phyloP scores from a whole-genome alignment of 2,113 vertebrate genomes.

The Ictalurus punctatus region DNA sequence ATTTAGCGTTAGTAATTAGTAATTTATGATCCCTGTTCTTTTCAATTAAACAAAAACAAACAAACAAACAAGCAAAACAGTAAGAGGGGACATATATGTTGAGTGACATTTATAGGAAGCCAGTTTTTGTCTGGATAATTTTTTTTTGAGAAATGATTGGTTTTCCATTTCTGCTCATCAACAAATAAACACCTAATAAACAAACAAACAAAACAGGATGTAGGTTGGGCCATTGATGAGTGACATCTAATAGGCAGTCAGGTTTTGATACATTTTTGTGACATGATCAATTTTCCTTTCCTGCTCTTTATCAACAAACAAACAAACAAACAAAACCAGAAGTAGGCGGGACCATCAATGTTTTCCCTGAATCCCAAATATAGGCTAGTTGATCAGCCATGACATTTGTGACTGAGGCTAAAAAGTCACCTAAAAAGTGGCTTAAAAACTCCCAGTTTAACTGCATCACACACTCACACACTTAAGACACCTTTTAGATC shows the following conservation, averaged over 20 bases:
- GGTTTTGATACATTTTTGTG: neutral
- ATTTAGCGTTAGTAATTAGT: neutral
- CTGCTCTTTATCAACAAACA: neutral
- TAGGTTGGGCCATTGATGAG: neutral
- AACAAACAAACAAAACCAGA: neutral
- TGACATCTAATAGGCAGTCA: neutral
- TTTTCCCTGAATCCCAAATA: neutral
- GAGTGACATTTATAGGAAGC: neutral
- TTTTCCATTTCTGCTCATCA: neutral
- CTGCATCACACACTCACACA: neutral
- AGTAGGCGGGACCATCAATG: neutral
- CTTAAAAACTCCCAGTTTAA: neutral
- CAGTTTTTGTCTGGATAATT: neutral
- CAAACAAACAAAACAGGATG: neutral
- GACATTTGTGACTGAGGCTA: neutral
- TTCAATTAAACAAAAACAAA: neutral
- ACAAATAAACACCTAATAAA: neutral
- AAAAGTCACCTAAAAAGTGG: neutral
- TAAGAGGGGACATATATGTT: neutral
- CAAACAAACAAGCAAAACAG: neutral
- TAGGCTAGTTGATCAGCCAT: neutral
- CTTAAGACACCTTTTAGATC: neutral
- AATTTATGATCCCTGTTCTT: neutral
- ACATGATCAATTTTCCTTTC: neutral
- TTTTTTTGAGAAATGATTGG: neutral